A percentile compares a stretch with the other conserved stretches of the same genome.
phyloP scores from a whole-genome alignment of 2,888 invertebrate genomes.

The Aphidius colemani region DNA sequence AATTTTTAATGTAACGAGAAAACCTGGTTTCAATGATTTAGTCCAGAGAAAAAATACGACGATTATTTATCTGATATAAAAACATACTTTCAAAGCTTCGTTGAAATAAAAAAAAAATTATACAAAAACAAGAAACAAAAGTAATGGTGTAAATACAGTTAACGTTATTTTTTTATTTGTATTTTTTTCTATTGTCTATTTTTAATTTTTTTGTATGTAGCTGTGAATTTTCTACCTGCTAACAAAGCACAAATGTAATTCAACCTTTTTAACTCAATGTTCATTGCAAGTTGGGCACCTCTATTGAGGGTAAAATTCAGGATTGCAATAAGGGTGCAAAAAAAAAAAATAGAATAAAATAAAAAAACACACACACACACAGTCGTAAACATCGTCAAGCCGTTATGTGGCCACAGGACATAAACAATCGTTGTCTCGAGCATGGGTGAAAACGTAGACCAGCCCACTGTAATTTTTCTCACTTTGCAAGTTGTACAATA shows the following conservation, averaged over 20 bases:
- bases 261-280: too few relatives aligned
- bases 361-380: slow-evolving; percentile 32
- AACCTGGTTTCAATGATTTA: too few relatives aligned
- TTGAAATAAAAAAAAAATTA: neutral
- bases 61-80: too few relatives aligned
- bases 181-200: too few relatives aligned
- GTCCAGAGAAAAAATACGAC: too few relatives aligned
- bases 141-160: slow-evolving; percentile 11
- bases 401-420: slow-evolving; percentile 33
- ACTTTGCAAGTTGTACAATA: slow-evolving; percentile 56
- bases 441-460: slow-evolving; percentile 37
- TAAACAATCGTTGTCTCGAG: slow-evolving; percentile 49
- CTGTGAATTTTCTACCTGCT: too few relatives aligned
- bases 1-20: too few relatives aligned
- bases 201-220: too few relatives aligned
- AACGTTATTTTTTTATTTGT: neutral
- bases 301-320: too few relatives aligned
- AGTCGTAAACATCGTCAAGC: slow-evolving; percentile 50
- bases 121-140: neutral
- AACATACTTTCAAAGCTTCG: neutral
- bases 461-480: slow-evolving; percentile 57
- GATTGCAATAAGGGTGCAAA: neutral
- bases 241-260: too few relatives aligned
- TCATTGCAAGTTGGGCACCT: too few relatives aligned
- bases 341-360: slow-evolving; percentile 1